Conservation (phyloP, 2,113 vertebrate species). For the Myotis davidii region DNA sequence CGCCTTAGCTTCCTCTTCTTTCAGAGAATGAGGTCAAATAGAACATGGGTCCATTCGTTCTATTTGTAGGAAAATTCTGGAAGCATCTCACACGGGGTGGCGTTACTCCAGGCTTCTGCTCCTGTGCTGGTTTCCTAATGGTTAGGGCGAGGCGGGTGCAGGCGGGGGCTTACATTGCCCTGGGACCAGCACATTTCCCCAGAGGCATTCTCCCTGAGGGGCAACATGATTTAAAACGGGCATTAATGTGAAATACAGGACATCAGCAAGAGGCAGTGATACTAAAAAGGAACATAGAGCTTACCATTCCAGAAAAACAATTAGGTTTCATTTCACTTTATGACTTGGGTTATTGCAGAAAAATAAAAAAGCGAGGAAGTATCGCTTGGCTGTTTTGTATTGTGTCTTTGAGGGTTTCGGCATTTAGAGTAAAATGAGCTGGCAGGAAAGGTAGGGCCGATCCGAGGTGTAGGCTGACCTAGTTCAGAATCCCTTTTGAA, state of each 20-base stretch:
- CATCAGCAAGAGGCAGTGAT: not conserved
- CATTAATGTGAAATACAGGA: not conserved
- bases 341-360: not conserved
- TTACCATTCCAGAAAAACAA: not conserved
- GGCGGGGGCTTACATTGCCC: too few relatives aligned
- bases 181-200: not conserved
- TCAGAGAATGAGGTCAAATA: not conserved
- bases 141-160: not conserved
- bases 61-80: not conserved
- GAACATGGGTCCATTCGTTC: not conserved
- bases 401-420: not conserved
- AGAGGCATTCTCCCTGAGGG: not conserved
- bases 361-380: not conserved
- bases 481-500: constrained; percentile 40
- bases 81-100: not conserved
- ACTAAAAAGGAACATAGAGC: not conserved
- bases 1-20: not conserved
- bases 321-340: not conserved
- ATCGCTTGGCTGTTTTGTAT: not conserved
- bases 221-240: not conserved
- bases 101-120: not conserved
- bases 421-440: constrained; percentile 47
- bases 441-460: not conserved
- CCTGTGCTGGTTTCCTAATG: not conserved
- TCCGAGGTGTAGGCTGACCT: not conserved